These are phyloP conservation scores for Chiridota heheva DNA, from an alignment of 35 echinoderm and acorn worm genomes.

Conservation along the genomic window DNA sequence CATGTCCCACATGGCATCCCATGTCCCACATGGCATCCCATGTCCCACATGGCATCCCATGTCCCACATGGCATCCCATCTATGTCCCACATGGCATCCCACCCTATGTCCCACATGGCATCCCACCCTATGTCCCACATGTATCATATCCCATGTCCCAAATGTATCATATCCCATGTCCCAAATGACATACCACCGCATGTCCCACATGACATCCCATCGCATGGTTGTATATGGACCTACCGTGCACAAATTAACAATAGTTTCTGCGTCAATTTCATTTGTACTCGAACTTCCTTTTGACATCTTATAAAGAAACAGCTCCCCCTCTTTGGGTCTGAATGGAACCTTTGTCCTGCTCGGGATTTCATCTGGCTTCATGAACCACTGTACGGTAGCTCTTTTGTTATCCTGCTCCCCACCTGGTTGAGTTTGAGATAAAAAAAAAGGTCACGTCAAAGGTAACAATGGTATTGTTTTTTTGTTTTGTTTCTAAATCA, in stretches of 20 bases:
- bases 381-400: constrained; percentile 83
- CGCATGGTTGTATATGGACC: no score
- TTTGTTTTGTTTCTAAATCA: neutral
- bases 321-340: constrained; percentile 34
- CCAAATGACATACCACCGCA: no score
- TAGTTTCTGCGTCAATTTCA: constrained; percentile 90
- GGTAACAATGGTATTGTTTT: neutral
- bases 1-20: no score
- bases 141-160: no score
- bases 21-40: no score
- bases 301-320: constrained; percentile 45
- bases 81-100: no score
- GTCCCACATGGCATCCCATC: no score
- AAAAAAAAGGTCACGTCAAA: neutral
- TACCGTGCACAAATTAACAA: constrained; percentile 78
- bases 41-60: no score
- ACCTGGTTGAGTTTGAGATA: neutral
- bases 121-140: no score
- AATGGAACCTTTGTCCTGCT: neutral
- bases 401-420: constrained; percentile 33
- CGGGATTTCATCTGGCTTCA: constrained; percentile 59
- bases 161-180: no score
- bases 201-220: no score
- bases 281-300: constrained; percentile 14
- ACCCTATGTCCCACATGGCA: no score